phyloP scores from a whole-genome alignment of 2,113 vertebrate species.

The Fukomys damarensis region DNA sequence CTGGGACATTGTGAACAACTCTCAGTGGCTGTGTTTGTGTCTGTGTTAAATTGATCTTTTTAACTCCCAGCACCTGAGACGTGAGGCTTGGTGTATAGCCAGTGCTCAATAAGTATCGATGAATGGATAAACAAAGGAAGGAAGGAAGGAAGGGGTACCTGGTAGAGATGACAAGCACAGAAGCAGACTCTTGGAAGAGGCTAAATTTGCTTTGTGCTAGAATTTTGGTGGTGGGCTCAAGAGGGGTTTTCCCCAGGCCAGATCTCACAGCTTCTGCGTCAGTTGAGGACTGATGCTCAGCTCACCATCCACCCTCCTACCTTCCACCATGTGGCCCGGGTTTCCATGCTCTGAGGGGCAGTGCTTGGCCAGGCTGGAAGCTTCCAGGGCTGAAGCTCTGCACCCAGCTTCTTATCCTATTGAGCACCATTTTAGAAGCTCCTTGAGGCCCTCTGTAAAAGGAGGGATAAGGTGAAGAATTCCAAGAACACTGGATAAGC shows the following conservation, averaged over 20 bases:
- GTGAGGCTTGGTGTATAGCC: slow-evolving; percentile 33
- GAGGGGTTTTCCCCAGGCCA: neutral
- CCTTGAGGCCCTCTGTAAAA: slow-evolving; percentile 1
- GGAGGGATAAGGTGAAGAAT: slow-evolving; percentile 56
- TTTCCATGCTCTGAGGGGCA: neutral
- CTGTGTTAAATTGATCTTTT: slow-evolving; percentile 68
- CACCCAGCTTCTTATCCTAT: neutral
- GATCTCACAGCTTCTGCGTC: neutral
- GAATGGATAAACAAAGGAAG: neutral
- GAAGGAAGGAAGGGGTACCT: neutral
- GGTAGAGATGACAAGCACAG: neutral
- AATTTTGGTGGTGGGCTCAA: neutral
- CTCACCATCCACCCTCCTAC: neutral
- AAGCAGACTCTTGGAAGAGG: neutral
- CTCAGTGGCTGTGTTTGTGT: slow-evolving; percentile 25
- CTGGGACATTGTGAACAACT: slow-evolving; percentile 66
- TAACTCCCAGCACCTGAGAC: slow-evolving; percentile 43
- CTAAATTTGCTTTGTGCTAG: neutral
- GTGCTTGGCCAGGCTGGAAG: neutral
- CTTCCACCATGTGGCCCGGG: neutral
- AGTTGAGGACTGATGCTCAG: neutral
- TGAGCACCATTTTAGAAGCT: slow-evolving; percentile 34
- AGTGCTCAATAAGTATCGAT: slow-evolving; percentile 57
- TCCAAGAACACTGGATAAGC: slow-evolving; percentile 5
- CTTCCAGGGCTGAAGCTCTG: neutral